Percentiles rank a stretch among this genome's conserved stretches.
phyloP scores from a whole-genome alignment of 2,113 vertebrate species.

The Felis catus region DNA sequence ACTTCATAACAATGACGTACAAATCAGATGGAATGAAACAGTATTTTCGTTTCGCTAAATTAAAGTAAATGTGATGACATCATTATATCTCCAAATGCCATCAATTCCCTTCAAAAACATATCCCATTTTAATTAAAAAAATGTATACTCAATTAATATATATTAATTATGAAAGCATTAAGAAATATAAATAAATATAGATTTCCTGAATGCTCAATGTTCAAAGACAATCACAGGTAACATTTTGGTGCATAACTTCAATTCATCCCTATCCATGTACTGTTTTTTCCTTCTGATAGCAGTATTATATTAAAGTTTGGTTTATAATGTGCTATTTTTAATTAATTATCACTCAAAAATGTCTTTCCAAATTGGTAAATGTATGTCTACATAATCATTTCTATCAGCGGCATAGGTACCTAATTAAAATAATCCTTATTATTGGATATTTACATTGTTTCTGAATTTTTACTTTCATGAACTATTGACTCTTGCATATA shows the following conservation, averaged over 20 bases:
- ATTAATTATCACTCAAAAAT: background rate
- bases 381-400: background rate
- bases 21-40: conserved; percentile 17
- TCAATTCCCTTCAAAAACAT: background rate
- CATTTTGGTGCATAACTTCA: background rate
- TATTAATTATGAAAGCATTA: background rate
- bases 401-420: background rate
- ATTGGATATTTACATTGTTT: background rate
- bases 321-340: background rate
- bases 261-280: background rate
- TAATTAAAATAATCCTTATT: background rate
- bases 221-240: background rate
- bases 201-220: background rate
- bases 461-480: background rate
- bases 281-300: background rate
- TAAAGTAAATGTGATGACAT: conserved; percentile 3
- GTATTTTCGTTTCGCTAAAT: background rate
- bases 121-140: background rate
- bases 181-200: background rate
- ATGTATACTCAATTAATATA: background rate
- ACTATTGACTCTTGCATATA: background rate
- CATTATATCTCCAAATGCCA: background rate
- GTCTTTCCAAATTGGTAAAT: conserved; percentile 23
- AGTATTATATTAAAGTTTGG: background rate
- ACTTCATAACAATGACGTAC: background rate